A percentile compares a stretch with the other conserved stretches of the same genome.
phyloP scores from a whole-genome alignment of 2,797 vertebrate genomes.

The Diglossa cyanea region DNA sequence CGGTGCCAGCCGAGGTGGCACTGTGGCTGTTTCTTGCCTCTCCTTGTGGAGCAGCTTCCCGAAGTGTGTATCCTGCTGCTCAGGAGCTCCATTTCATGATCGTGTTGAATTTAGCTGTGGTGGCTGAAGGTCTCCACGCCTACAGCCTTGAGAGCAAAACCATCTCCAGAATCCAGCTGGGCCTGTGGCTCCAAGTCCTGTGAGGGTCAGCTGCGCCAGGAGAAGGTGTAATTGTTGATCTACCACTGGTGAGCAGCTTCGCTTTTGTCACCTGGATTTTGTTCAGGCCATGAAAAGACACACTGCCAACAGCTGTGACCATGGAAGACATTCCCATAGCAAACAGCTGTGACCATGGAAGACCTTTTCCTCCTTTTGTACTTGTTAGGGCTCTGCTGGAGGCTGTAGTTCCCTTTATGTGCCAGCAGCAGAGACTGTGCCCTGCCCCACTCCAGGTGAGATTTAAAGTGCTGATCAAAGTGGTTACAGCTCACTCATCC shows the following conservation, averaged over 20 bases:
- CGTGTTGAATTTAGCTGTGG: background rate
- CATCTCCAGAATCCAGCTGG: background rate
- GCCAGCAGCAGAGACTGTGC: background rate
- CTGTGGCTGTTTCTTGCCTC: accelerated
- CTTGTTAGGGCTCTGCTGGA: background rate
- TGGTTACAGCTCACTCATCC: background rate
- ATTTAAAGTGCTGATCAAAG: background rate
- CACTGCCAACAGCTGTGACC: background rate
- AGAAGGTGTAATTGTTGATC: background rate
- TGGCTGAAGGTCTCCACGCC: background rate
- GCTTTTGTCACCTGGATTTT: background rate
- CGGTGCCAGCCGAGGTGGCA: background rate
- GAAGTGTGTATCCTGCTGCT: accelerated
- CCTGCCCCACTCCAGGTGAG: background rate
- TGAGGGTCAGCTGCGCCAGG: background rate
- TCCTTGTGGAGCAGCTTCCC: background rate
- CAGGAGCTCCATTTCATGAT: background rate
- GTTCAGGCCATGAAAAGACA: background rate
- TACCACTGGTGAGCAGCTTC: background rate
- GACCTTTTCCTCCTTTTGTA: background rate
- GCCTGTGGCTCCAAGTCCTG: background rate
- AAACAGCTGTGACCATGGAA: background rate
- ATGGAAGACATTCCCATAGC: background rate
- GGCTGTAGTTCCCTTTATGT: background rate
- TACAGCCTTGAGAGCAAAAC: background rate